Base-by-base conservation (phyloP, 30 jellyfish, hydroid and myxozoan genomes). In the Pseudorhiza aurosa region DNA sequence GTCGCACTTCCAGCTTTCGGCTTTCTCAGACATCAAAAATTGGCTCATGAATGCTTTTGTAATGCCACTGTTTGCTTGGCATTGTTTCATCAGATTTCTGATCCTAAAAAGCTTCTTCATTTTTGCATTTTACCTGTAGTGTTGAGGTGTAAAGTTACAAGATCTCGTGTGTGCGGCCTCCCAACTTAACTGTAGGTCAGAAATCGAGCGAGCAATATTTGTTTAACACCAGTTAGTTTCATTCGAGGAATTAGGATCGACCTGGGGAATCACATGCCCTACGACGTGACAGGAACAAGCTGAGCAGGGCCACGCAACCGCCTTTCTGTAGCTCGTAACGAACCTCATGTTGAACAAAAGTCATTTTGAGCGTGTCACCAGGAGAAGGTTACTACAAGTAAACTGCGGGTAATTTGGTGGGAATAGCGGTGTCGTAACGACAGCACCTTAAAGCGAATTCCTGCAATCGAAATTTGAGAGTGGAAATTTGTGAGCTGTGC, bases 401-500 rank as follows among this genome's bases (percentile, higher is more conserved):
- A 30, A 29, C 31, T 70, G 83, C 68, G 68, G 72, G 19, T 45
- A 70, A 45, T 47, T 70, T 50, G 36, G 58, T 21, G 68, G 71
- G 83, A 70, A 46, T 36, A 18, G 67, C 36, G 35, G 67, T 53
- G 68, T 47, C 72, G 83, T 46, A 70, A 47, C 68, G 27, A n/a
- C 42, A 33, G 55, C 72, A 47, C 83, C 83, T 70, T 56, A 70
- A 45, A 33, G 28, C 51, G 72, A 46, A 47, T 70, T 70, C 83
- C 83, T 70, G 71, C 68, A 39, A 46, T 70, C 83, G 83, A 45
- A 70, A 70, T 70, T 70, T 70, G 83, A 70, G 83, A 70, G 83
- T 47, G 68, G 53, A 70, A 42, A 26, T 47, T 31, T 39, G 65
- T 9, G 62, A 27, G 39, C 67, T 49, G 62, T 31, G 55, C 40